phyloP scores from a whole-genome alignment of 1,140 invertebrate genomes.

The Heliothis virescens region DNA sequence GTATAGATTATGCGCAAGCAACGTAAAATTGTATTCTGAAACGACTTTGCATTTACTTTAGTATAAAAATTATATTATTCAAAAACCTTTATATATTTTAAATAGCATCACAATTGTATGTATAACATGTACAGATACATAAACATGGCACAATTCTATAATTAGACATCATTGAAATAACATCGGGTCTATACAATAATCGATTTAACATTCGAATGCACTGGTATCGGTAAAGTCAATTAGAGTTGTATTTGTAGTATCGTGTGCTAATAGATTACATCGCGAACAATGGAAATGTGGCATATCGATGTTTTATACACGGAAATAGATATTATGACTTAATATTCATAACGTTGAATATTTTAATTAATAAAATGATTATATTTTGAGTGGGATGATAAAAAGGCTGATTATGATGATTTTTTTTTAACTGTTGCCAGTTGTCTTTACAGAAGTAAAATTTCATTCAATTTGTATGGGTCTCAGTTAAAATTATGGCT shows the following conservation, averaged over 20 bases:
- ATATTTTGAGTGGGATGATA: too few relatives aligned
- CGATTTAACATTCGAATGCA: slow-evolving; percentile 15
- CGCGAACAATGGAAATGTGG: neutral
- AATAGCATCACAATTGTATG: neutral
- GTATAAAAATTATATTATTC: too few relatives aligned
- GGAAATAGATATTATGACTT: neutral
- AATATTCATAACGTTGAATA: neutral
- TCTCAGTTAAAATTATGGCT: too few relatives aligned
- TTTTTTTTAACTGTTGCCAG: too few relatives aligned
- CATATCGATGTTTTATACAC: neutral
- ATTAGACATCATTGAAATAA: slow-evolving; percentile 8
- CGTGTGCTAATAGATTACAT: neutral
- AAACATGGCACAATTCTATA: neutral
- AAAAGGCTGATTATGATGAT: too few relatives aligned
- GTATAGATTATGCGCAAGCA: too few relatives aligned
- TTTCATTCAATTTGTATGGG: too few relatives aligned
- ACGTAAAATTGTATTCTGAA: too few relatives aligned
- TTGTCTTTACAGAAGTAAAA: too few relatives aligned
- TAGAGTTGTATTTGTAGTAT: slow-evolving; percentile 8
- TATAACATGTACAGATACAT: neutral
- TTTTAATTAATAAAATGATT: too few relatives aligned
- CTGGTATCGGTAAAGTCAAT: neutral
- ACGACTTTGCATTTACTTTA: too few relatives aligned
- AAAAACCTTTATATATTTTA: too few relatives aligned
- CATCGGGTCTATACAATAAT: neutral